Evolutionary conservation across 2,113 vertebrate species (phyloP).

Genomic region (Nycticebus coucang): DNA sequence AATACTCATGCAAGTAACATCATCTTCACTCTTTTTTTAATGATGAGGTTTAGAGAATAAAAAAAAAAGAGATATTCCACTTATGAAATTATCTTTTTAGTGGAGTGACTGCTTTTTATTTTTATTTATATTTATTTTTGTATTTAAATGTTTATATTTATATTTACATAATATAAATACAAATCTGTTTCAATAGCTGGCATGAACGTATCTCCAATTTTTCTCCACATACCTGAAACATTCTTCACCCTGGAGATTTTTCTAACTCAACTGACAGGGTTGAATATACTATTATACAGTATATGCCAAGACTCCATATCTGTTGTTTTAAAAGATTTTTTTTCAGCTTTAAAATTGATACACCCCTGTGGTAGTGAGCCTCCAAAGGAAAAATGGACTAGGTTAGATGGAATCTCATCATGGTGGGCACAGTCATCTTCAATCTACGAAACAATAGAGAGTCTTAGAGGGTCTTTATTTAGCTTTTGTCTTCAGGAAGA

Average conservation of each 20-base stretch:
- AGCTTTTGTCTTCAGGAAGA: not conserved
- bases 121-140: too few species aligned
- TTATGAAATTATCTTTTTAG: slow-evolving; percentile 29
- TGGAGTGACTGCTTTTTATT: not conserved
- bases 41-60: not conserved
- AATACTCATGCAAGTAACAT: not conserved
- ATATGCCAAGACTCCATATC: not conserved
- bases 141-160: too few species aligned
- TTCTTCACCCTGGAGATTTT: not conserved
- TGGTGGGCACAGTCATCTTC: not conserved
- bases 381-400: not conserved
- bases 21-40: not conserved
- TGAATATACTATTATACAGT: not conserved
- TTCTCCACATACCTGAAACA: not conserved
- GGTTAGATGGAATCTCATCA: not conserved
- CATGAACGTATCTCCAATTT: slow-evolving; percentile 19
- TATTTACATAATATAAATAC: not conserved
- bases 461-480: not conserved
- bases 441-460: not conserved
- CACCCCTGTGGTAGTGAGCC: not conserved
- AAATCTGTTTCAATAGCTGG: not conserved
- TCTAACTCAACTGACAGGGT: not conserved
- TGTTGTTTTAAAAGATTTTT: slow-evolving; percentile 21
- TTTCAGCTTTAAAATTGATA: not conserved
- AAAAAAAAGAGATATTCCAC: not conserved